phyloP scores from a whole-genome alignment of 2,113 vertebrate species.

The Osmerus mordax region DNA sequence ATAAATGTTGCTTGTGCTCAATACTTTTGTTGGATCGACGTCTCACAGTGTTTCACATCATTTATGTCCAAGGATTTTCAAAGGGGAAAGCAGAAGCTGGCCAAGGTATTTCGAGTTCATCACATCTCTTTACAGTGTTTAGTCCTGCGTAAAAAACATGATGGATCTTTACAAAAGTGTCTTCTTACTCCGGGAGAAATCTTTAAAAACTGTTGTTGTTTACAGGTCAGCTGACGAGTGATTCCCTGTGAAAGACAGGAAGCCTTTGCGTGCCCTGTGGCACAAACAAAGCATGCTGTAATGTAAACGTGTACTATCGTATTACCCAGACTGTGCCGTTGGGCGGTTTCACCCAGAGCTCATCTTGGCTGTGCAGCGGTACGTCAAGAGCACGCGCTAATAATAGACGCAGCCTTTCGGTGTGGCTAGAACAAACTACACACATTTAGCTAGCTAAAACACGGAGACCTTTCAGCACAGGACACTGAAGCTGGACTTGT shows the following conservation, averaged over 20 bases:
- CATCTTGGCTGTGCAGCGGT: neutral
- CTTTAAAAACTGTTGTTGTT: slow-evolving; percentile 10
- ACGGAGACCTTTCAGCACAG: neutral
- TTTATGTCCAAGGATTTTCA: neutral
- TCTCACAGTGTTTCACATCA: neutral
- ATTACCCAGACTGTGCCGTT: slow-evolving; percentile 4
- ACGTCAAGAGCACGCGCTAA: neutral
- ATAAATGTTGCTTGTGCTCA: neutral
- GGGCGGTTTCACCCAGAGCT: neutral
- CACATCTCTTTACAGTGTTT: neutral
- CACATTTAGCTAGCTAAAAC: neutral
- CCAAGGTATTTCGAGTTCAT: neutral
- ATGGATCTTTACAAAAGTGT: slow-evolving; percentile 1
- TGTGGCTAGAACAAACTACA: neutral
- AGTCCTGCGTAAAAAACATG: neutral
- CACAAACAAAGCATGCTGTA: slow-evolving; percentile 8
- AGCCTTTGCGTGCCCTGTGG: slow-evolving; percentile 2
- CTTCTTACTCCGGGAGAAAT: neutral
- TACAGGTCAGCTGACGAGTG: slow-evolving; percentile 3
- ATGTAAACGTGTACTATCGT: slow-evolving; percentile 6
- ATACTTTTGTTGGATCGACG: neutral
- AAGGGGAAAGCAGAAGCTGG: neutral
- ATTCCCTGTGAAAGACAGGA: slow-evolving; percentile 2
- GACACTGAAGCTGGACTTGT: neutral
- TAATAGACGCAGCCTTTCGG: neutral